Percentiles rank a stretch among this genome's conserved stretches.
phyloP scores from a whole-genome alignment of 2,113 vertebrate genomes.

The Mirza zaza region DNA sequence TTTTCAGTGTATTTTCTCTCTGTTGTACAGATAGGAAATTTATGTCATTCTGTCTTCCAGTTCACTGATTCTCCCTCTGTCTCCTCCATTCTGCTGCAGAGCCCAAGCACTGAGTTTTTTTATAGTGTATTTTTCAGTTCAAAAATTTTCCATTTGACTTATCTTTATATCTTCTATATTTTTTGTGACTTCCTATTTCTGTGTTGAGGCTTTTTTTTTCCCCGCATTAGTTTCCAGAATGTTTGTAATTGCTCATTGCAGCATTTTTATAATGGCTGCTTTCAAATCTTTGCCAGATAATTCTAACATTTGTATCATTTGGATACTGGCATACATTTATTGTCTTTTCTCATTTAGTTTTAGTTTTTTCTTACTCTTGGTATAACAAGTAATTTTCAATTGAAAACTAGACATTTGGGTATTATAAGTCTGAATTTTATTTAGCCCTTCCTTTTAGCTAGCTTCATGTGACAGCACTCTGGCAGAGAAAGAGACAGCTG shows the following conservation, averaged over 20 bases:
- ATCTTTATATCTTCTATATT: background rate
- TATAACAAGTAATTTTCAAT: background rate
- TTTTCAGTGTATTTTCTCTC: background rate
- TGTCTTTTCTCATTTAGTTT: background rate
- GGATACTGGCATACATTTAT: background rate
- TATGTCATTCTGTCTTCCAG: background rate
- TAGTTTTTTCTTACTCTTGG: background rate
- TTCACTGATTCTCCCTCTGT: background rate
- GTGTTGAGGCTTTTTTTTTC: background rate
- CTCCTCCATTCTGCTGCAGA: background rate
- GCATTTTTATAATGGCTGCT: background rate
- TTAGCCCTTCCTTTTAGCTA: background rate
- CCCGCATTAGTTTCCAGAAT: background rate
- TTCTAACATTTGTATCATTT: background rate
- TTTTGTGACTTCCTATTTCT: background rate
- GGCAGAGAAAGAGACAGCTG: accelerated
- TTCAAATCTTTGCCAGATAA: background rate
- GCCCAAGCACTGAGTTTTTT: background rate
- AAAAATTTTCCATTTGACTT: background rate
- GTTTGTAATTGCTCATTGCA: background rate
- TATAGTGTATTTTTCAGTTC: background rate
- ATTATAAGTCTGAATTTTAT: background rate
- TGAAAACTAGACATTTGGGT: background rate
- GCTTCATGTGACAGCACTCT: background rate
- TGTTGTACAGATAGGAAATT: background rate